These are phyloP conservation scores for Seira sanloemensis DNA, from an alignment of 2,888 invertebrate genomes.

Conservation along the genomic window DNA sequence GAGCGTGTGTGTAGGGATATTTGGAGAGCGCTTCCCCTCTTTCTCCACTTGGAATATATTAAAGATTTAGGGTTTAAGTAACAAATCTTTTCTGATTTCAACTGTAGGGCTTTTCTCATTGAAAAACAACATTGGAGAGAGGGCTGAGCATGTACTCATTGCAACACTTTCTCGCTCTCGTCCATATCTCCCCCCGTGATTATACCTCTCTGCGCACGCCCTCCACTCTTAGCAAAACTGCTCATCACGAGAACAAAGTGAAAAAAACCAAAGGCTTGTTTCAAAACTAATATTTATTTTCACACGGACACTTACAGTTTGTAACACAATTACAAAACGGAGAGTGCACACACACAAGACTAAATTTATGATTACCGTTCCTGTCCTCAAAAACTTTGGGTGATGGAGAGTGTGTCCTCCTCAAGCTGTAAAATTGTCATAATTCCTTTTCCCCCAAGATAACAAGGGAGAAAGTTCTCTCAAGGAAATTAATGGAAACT, in stretches of 20 bases:
- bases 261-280: neutral
- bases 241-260: neutral
- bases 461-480: too few species aligned
- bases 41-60: conserved; percentile 42
- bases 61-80: conserved; percentile 49
- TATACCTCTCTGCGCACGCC: neutral
- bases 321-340: conserved; percentile 3
- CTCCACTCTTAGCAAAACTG: neutral
- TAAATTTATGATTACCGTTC: conserved; percentile 11
- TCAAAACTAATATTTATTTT: conserved; percentile 8
- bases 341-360: neutral
- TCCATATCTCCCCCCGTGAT: neutral
- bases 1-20: conserved; percentile 44
- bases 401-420: conserved; percentile 41
- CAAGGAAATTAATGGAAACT: too few species aligned
- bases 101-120: conserved; percentile 42
- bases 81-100: conserved; percentile 60
- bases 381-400: neutral
- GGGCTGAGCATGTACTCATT: too few species aligned
- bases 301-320: neutral
- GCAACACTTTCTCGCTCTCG: neutral
- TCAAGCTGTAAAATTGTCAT: conserved; percentile 32
- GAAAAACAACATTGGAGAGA: conserved; percentile 28
- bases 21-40: conserved; percentile 16
- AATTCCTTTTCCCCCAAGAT: conserved; percentile 22